Percentiles rank a stretch among this genome's conserved stretches.
These are phyloP conservation scores for Drosophila leontia DNA, from an alignment of 1,140 invertebrate species.

Conservation along the genomic window DNA sequence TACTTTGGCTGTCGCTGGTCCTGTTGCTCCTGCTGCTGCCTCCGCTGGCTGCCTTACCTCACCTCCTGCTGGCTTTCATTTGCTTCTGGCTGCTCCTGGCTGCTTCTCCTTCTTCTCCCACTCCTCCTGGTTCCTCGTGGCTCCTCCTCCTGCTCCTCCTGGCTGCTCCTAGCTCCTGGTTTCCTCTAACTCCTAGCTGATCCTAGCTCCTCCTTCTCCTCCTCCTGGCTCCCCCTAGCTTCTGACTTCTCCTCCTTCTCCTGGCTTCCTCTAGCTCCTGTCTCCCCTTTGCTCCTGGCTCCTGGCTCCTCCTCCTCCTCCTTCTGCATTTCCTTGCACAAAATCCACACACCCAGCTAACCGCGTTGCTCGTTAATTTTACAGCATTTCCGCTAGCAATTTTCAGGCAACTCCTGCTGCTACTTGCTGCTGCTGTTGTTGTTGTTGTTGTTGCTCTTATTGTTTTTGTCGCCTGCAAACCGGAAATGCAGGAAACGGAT, in stretches of 20 bases:
- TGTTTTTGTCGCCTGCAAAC: slow-evolving; percentile 59
- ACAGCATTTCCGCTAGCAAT: slow-evolving; percentile 81
- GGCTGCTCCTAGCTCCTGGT: neutral
- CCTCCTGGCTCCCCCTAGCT: neutral
- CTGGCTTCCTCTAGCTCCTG: neutral
- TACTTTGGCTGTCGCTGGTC: slow-evolving; percentile 45
- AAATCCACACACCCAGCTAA: slow-evolving; percentile 9
- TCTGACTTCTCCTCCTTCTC: neutral
- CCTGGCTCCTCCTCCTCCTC: neutral
- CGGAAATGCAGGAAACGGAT: slow-evolving; percentile 83
- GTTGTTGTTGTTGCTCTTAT: slow-evolving; percentile 2
- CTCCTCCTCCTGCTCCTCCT: slow-evolving; percentile 19
- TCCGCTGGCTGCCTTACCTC: too few relatives aligned
- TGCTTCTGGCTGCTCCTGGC: too few relatives aligned
- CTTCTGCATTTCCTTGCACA: neutral
- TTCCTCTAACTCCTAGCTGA: too few relatives aligned
- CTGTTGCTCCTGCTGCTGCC: neutral
- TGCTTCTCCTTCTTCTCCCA: too few relatives aligned
- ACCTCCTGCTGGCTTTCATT: too few relatives aligned
- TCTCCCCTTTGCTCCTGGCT: neutral
- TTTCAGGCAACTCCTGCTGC: slow-evolving; percentile 60
- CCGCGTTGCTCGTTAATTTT: slow-evolving; percentile 78
- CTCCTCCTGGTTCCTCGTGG: neutral
- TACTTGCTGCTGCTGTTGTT: neutral
- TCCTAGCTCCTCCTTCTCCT: neutral